phyloP scores from a whole-genome alignment of 92 coral and sea anemone genomes.

The Virgularia gustaviana region DNA sequence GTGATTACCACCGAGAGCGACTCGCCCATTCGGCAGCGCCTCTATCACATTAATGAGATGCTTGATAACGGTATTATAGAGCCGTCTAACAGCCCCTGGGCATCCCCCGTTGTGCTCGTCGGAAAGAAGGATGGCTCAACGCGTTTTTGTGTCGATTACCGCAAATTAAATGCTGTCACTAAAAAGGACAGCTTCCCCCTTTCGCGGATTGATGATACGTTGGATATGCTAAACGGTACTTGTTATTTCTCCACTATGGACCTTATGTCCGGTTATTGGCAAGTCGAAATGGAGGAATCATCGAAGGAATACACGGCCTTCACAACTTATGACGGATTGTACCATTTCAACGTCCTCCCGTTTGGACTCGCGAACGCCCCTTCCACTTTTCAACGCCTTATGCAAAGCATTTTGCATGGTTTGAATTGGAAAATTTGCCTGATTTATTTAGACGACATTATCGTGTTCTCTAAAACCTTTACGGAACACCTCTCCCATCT shows the following conservation, averaged over 20 bases:
- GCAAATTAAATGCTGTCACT: conserved; percentile 40
- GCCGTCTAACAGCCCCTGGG: conserved; percentile 50
- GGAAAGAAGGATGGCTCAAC: conserved; percentile 46
- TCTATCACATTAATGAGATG: conserved; percentile 55
- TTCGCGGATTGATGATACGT: conserved; percentile 29
- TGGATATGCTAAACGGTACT: conserved; percentile 32
- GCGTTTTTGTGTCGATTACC: conserved; percentile 49
- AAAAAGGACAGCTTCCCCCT: conserved; percentile 45
- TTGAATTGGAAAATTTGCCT: conserved; percentile 27
- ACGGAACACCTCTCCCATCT: conserved; percentile 41
- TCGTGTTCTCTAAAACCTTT: conserved; percentile 34
- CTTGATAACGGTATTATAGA: conserved; percentile 29
- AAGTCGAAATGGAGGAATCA: conserved; percentile 21
- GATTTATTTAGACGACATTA: conserved; percentile 19
- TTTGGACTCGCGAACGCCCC: conserved; percentile 21
- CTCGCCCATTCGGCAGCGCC: conserved; percentile 51
- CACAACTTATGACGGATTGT: conserved; percentile 14
- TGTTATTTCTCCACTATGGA: conserved; percentile 32
- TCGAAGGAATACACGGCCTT: conserved; percentile 18
- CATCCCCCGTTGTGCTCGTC: conserved; percentile 47
- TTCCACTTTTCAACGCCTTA: conserved; percentile 21
- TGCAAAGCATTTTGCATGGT: conserved; percentile 11
- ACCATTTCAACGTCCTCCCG: conserved; percentile 11
- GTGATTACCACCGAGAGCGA: conserved; percentile 36
- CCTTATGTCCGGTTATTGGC: conserved; percentile 45